Conservation (phyloP, 2,797 vertebrate species). For the Sebastes iracundus region DNA sequence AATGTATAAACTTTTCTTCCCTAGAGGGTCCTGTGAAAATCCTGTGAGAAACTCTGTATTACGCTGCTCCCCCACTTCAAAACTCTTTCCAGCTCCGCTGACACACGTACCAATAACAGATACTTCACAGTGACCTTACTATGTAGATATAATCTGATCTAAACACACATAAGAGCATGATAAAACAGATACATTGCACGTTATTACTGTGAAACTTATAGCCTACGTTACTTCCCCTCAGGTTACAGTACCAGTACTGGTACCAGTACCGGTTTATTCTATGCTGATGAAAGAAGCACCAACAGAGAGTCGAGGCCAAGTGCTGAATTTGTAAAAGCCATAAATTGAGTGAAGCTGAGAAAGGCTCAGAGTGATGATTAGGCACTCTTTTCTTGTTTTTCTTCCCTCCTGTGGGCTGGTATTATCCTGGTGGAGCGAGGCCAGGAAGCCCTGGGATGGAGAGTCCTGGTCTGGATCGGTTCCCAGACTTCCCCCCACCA, state of each 20-base stretch:
- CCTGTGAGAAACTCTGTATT: too few relatives aligned
- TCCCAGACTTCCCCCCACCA: background rate
- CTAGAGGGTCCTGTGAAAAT: too few relatives aligned
- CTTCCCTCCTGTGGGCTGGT: slow-evolving; percentile 20
- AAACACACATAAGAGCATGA: background rate
- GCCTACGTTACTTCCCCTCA: background rate
- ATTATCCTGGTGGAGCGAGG: slow-evolving; percentile 1
- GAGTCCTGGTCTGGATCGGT: slow-evolving; percentile 3
- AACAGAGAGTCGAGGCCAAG: background rate
- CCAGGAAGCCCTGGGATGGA: slow-evolving; percentile 28
- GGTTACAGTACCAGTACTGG: background rate
- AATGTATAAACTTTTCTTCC: too few relatives aligned
- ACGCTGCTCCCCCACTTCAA: too few relatives aligned
- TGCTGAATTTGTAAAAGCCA: slow-evolving; percentile 32
- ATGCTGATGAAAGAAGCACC: background rate
- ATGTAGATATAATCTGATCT: background rate
- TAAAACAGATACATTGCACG: background rate
- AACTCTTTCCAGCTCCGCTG: too few relatives aligned
- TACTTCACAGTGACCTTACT: background rate
- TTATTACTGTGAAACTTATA: background rate
- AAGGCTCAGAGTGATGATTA: slow-evolving; percentile 28
- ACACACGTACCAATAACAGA: background rate
- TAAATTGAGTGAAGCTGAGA: background rate
- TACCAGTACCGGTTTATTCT: background rate
- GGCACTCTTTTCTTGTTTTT: slow-evolving; percentile 22